Evolutionary conservation across 2,113 vertebrate species (phyloP).

Genomic region (Cyanocitta stelleri): DNA sequence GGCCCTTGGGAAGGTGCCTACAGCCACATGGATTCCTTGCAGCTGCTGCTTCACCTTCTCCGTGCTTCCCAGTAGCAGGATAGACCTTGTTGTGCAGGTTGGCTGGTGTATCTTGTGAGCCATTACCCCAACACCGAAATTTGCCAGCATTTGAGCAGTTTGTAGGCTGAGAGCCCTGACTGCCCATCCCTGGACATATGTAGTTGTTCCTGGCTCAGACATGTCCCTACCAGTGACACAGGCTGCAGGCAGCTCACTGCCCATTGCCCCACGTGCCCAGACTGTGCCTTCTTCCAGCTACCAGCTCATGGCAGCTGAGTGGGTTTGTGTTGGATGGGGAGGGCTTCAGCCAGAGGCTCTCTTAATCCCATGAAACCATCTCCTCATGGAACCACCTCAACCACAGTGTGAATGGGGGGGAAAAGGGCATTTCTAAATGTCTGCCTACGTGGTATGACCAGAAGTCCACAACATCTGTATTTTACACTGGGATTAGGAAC

Average conservation of each 20-base stretch:
- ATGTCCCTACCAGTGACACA: background rate
- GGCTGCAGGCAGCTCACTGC: background rate
- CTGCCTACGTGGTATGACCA: background rate
- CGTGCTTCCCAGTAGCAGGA: background rate
- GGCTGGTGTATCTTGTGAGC: background rate
- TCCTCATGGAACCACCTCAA: accelerated
- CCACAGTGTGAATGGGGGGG: accelerated
- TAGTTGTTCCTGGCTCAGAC: background rate
- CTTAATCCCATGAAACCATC: too few relatives aligned
- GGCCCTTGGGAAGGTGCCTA: background rate
- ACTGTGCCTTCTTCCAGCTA: background rate
- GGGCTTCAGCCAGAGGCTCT: background rate
- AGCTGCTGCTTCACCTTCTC: background rate
- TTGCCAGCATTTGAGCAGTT: accelerated
- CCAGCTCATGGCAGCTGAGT: background rate
- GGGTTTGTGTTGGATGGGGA: background rate
- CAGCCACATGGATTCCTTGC: background rate
- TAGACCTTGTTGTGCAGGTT: background rate
- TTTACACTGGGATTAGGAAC: background rate
- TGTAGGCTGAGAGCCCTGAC: background rate
- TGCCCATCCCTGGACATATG: background rate
- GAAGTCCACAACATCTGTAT: background rate
- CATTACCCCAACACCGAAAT: background rate
- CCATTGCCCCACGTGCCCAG: accelerated
- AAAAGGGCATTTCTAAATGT: background rate